phyloP scores from a whole-genome alignment of 2,888 invertebrate genomes.

The Lordiphosa fenestrarum region DNA sequence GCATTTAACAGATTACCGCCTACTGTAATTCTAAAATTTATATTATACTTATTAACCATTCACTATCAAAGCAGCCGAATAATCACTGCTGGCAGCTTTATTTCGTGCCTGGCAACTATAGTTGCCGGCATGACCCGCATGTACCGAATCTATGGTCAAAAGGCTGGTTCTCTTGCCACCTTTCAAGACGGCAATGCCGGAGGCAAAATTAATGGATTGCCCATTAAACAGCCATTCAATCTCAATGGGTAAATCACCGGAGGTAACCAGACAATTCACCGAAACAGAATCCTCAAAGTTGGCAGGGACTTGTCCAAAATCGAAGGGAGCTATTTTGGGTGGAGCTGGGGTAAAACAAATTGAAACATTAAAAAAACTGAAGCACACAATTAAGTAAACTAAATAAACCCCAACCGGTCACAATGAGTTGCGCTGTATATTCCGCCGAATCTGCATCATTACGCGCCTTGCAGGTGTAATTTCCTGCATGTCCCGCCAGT shows the following conservation, averaged over 20 bases:
- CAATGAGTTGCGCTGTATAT: constrained; percentile 85
- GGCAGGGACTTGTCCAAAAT: constrained; percentile 87
- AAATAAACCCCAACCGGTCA: constrained; percentile 83
- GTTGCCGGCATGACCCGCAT: constrained; percentile 84
- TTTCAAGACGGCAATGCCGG: constrained; percentile 72
- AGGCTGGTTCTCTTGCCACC: constrained; percentile 83
- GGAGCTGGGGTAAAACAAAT: constrained; percentile 82
- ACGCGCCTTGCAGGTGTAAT: constrained; percentile 87
- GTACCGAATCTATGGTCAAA: constrained; percentile 85
- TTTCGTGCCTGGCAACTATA: constrained; percentile 85
- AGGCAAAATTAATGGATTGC: constrained; percentile 69
- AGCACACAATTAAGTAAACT: constrained; percentile 13
- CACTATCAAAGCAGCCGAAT: constrained; percentile 79
- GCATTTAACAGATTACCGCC: too few species aligned
- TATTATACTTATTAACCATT: constrained; percentile 72
- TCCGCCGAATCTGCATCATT: constrained; percentile 86
- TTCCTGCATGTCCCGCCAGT: constrained; percentile 85
- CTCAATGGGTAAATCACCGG: constrained; percentile 85
- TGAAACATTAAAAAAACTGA: constrained; percentile 21
- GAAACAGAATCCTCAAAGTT: constrained; percentile 87
- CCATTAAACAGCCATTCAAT: constrained; percentile 84
- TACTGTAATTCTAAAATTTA: too few species aligned
- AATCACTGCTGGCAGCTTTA: constrained; percentile 81
- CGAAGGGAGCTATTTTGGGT: constrained; percentile 88
- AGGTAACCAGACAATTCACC: constrained; percentile 86